Evolutionary conservation across 2,888 invertebrate species (phyloP).

Genomic region (Lypha dubia): DNA sequence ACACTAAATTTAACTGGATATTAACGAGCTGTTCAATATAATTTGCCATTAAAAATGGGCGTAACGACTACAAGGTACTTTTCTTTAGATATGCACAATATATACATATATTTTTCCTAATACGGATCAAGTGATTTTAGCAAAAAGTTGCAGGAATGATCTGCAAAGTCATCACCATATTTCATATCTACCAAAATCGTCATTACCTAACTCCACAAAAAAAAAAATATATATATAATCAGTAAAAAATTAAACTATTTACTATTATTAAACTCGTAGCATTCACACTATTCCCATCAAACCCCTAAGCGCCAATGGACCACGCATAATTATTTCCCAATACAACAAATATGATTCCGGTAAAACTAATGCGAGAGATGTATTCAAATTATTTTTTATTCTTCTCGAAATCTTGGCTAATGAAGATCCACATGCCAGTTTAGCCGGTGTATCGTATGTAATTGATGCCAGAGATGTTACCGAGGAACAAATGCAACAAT

Average conservation of each 20-base stretch:
- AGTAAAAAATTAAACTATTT: background rate
- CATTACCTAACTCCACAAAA: background rate
- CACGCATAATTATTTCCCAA: conserved; percentile 77
- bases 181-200: no score
- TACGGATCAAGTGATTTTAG: no score
- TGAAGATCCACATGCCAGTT: conserved; percentile 76
- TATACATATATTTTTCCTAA: no score
- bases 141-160: no score
- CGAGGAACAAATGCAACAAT: conserved; percentile 78
- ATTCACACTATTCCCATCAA: conserved; percentile 77
- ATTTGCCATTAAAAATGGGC: no score
- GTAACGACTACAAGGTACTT: no score
- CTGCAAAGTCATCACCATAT: no score
- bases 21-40: no score
- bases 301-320: conserved; percentile 74
- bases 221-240: background rate
- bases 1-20: no score
- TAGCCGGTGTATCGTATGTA: conserved; percentile 76
- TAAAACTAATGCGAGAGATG: conserved; percentile 75
- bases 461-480: conserved; percentile 78
- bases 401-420: conserved; percentile 77
- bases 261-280: conserved; percentile 67
- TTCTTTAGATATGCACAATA: no score
- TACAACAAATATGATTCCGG: conserved; percentile 77
- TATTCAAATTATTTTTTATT: conserved; percentile 79